Base-by-base conservation (phyloP, 2,797 vertebrate species). In the Limosa lapponica region DNA sequence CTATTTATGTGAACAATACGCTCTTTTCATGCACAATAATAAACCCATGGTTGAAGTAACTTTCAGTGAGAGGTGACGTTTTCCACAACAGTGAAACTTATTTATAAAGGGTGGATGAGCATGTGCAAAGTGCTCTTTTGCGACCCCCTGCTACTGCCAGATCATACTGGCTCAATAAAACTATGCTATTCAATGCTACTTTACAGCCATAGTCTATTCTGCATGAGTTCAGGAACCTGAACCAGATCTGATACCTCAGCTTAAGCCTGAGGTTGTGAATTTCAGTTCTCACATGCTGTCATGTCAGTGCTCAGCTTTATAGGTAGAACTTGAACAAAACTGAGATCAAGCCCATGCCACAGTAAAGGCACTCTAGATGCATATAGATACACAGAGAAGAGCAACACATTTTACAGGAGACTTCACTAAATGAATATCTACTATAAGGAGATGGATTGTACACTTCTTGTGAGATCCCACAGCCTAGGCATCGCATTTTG, bases 361-460 rank as follows among this genome's bases (percentile, higher is more conserved):
- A 79, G 6, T 62, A 82, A 41, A 79, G 27, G 9, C 20, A 64
- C 5, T 44, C 17, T 13, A 72, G 41, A 27, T 69, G 25, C 23
- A 55, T 18, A 30, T 0, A 34, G 8, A 7, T 14, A 6, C 54
- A 17, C 30, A n/a, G 46, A 85, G 27, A 27, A 81, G 77, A 92
- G 30, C 8, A 55, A 24, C 4, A 4, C n/a, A 2, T 59, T 91
- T 78, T 55, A 58, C 0, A 0, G 11, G 5, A 44, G 3, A 78
- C 17, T 39, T 78, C 44, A 34, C 28, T 48, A 64, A 30, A 36
- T 16, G 2, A 37, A 6, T 43, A 64, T 19, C 24, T 65, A 11
- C 11, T 54, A 1, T 27, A 70, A 61, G 13, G 16, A 57, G 36
- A 12, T 28, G 25, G 20, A 32, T 23, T 69, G 32, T 27, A 58